Conservation (phyloP, 2,113 vertebrate species). For the Cyprinodon variegatus region DNA sequence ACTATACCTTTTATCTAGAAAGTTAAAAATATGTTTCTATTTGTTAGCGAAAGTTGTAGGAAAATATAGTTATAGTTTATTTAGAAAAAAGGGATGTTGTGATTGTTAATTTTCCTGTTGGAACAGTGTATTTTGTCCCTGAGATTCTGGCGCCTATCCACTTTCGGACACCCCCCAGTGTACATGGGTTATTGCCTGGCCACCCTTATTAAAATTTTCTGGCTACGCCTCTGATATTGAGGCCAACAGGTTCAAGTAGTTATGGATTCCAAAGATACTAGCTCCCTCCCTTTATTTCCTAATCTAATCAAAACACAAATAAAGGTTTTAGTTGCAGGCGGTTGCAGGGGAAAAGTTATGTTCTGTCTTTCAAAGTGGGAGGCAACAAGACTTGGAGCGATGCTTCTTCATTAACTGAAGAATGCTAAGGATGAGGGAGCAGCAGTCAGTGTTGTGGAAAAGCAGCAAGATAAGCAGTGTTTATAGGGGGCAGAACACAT, state of each 20-base stretch:
- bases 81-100: too few species aligned
- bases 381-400: constrained; percentile 8
- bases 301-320: neutral
- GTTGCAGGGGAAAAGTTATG: neutral
- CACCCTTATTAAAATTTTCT: too few species aligned
- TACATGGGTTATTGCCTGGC: too few species aligned
- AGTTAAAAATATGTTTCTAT: too few species aligned
- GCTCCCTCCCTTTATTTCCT: neutral
- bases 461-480: constrained; percentile 20
- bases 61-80: too few species aligned
- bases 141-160: too few species aligned
- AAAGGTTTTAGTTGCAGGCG: neutral
- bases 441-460: constrained; percentile 2
- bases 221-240: too few species aligned
- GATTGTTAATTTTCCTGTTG: too few species aligned
- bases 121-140: too few species aligned
- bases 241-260: neutral
- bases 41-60: too few species aligned
- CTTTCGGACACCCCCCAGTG: too few species aligned
- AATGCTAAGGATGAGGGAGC: neutral
- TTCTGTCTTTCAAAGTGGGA: neutral
- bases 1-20: too few species aligned
- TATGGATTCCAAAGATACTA: neutral
- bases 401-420: neutral
- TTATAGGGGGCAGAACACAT: constrained; percentile 23